These are phyloP conservation scores for Acropternis orthonyx DNA, from an alignment of 2,797 vertebrate genomes.

Conservation along the genomic window DNA sequence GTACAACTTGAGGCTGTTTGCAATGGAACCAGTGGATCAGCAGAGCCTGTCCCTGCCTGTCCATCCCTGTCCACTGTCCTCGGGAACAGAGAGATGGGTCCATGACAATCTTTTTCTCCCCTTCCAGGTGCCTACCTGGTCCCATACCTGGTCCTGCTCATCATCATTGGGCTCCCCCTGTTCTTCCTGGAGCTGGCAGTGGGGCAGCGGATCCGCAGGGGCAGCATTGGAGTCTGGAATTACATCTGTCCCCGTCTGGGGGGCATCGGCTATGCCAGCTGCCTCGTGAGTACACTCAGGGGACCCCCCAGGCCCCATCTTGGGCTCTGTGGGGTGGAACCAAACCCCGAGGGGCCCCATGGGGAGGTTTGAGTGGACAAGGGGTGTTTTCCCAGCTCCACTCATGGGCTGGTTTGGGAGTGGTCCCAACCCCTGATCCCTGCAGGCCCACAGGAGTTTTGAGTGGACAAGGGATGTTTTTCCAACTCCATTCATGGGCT, in stretches of 20 bases:
- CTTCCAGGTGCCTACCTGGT: constrained; percentile 92
- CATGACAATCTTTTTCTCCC: not conserved
- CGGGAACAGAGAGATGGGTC: not conserved
- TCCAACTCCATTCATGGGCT: fast-evolving
- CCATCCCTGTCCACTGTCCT: not conserved
- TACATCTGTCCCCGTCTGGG: constrained; percentile 93
- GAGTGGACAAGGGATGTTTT: not conserved
- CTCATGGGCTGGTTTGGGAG: not conserved
- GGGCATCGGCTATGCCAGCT: constrained; percentile 93
- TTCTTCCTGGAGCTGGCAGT: constrained; percentile 98
- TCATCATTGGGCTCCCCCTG: constrained; percentile 94
- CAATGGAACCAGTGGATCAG: fast-evolving
- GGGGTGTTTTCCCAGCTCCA: not conserved
- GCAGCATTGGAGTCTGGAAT: constrained; percentile 98
- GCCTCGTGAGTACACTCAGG: constrained; percentile 79
- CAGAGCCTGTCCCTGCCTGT: not conserved
- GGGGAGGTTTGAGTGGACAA: not conserved
- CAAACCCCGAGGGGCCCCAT: fast-evolving
- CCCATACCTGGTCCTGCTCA: constrained; percentile 93
- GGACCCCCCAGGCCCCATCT: fast-evolving
- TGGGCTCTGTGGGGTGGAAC: fast-evolving
- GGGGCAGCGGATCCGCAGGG: constrained; percentile 93
- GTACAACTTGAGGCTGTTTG: not conserved
- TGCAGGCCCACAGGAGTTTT: not conserved
- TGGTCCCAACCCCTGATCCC: too few relatives aligned